Percentiles rank a stretch among this genome's conserved stretches.
phyloP scores from a whole-genome alignment of 2,888 invertebrate genomes.

The Pomacea canaliculata region DNA sequence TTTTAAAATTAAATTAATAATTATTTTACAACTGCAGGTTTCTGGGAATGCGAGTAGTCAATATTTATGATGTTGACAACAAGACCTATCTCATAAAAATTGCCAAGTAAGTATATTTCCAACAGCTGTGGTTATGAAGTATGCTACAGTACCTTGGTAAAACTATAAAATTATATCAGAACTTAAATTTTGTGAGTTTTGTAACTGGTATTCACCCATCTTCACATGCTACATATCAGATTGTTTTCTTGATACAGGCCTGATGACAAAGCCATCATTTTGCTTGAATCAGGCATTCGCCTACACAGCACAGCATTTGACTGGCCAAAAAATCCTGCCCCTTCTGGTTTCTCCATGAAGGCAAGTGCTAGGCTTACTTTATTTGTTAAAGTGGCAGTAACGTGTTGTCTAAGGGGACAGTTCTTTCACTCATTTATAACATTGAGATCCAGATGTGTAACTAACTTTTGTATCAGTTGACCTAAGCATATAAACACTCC shows the following conservation, averaged over 20 bases:
- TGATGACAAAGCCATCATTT: conserved; percentile 87
- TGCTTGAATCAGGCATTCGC: conserved; percentile 93
- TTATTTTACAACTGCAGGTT: conserved; percentile 69
- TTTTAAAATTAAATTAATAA: background rate
- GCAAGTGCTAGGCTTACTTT: conserved; percentile 56
- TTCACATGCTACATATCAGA: too few species aligned
- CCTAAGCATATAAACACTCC: too few species aligned
- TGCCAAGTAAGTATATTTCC: conserved; percentile 66
- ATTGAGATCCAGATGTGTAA: too few species aligned
- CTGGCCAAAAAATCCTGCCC: conserved; percentile 97
- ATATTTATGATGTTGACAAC: conserved; percentile 97
- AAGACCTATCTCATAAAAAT: conserved; percentile 90
- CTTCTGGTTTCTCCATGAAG: conserved; percentile 98
- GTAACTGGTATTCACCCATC: too few species aligned
- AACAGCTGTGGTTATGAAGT: too few species aligned
- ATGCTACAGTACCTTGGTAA: too few species aligned
- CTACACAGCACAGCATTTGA: conserved; percentile 96
- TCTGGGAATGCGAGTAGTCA: conserved; percentile 92
- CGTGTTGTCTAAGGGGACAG: too few species aligned
- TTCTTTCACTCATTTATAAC: too few species aligned
- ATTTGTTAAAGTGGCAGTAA: too few species aligned
- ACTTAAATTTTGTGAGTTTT: too few species aligned
- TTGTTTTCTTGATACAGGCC: conserved; percentile 73
- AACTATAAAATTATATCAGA: too few species aligned
- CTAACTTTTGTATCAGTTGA: too few species aligned